Conservation (phyloP, 1,140 invertebrate species). For the Stegodyphus mimosarum region DNA sequence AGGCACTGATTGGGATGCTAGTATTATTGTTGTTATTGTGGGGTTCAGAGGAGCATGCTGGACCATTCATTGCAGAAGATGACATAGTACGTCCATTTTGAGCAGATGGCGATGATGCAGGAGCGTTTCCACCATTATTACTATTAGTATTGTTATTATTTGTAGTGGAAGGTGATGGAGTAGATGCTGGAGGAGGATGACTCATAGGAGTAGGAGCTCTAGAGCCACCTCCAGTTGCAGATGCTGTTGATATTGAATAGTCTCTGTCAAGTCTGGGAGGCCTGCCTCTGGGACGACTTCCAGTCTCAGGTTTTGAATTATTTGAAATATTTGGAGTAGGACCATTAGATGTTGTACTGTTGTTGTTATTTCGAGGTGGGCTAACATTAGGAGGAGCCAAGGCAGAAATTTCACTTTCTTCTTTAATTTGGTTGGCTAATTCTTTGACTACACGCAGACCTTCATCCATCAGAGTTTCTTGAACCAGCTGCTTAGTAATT, state of each 20-base stretch:
- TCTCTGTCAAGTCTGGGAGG: slow-evolving; percentile 59
- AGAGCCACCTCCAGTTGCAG: slow-evolving; percentile 49
- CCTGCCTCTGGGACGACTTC: slow-evolving; percentile 56
- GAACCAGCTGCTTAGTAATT: slow-evolving; percentile 67
- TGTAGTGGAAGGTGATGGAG: slow-evolving; percentile 54
- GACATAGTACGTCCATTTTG: slow-evolving; percentile 58
- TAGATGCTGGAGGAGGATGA: slow-evolving; percentile 51
- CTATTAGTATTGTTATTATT: slow-evolving; percentile 31
- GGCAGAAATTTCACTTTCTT: slow-evolving; percentile 57
- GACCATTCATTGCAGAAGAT: slow-evolving; percentile 53
- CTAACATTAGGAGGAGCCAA: slow-evolving; percentile 52
- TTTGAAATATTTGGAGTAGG: slow-evolving; percentile 55
- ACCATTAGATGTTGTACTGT: slow-evolving; percentile 49
- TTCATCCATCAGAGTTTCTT: slow-evolving; percentile 68
- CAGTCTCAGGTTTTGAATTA: slow-evolving; percentile 52
- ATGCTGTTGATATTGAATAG: slow-evolving; percentile 59
- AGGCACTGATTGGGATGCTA: slow-evolving; percentile 53
- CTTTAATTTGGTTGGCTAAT: slow-evolving; percentile 62
- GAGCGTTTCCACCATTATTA: slow-evolving; percentile 41
- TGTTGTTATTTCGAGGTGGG: slow-evolving; percentile 43
- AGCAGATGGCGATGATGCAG: slow-evolving; percentile 55
- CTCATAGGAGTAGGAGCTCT: slow-evolving; percentile 52
- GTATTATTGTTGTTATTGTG: slow-evolving; percentile 30
- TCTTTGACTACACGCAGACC: slow-evolving; percentile 68
- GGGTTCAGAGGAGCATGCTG: slow-evolving; percentile 41